phyloP scores from a whole-genome alignment of 2,888 invertebrate genomes.

The Dichetophora obliterata region DNA sequence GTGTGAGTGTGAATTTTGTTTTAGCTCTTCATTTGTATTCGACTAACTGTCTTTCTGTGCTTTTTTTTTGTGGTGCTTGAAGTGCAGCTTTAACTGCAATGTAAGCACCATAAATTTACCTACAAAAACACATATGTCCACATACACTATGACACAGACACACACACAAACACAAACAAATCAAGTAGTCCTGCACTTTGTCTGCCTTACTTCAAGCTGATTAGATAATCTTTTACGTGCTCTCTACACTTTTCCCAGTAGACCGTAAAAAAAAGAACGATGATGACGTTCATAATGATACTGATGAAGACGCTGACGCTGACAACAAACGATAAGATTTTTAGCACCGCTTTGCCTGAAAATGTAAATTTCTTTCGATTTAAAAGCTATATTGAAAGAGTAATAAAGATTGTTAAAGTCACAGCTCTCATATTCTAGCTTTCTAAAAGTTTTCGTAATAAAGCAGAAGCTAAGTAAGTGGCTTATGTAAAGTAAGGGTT shows the following conservation, averaged over 20 bases:
- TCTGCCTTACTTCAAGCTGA: neutral
- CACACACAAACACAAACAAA: neutral
- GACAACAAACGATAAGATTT: neutral
- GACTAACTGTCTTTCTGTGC: neutral
- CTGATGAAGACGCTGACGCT: neutral
- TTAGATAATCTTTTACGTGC: constrained; percentile 1
- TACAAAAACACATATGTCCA: neutral
- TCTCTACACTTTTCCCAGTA: neutral
- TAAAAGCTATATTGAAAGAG: no score
- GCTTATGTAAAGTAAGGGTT: no score
- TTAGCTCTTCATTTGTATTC: neutral
- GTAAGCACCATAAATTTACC: neutral
- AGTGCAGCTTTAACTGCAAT: neutral
- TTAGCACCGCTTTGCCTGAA: no score
- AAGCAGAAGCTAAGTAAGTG: no score
- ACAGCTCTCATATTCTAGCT: no score
- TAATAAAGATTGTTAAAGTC: no score
- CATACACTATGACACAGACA: neutral
- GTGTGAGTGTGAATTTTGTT: no score
- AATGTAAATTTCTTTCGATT: no score
- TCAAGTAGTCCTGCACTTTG: neutral
- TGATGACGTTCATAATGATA: neutral
- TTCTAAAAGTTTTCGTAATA: no score
- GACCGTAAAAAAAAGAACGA: constrained; percentile 1
- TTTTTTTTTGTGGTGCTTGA: neutral